Evolutionary conservation across 2,888 invertebrate species (phyloP), one percentile per base, ranked within the genome.

Genomic region (Calameuta idolon): DNA sequence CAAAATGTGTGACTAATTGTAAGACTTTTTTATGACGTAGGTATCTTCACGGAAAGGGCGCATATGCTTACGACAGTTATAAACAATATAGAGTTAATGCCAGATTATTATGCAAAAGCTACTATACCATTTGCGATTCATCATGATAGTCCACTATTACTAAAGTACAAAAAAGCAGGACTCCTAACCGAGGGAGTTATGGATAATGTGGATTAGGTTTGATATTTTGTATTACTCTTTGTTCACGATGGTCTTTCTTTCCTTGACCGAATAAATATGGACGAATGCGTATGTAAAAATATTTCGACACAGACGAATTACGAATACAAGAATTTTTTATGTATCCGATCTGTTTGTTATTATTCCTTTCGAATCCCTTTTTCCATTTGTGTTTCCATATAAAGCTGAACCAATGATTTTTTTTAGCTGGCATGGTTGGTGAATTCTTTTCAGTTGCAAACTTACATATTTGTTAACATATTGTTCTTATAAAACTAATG

Each of bases 41-140:
- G 98, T 40, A 96, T 96, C 86, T 94, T 94, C 92, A 95, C 95
- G 23, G 98, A 98, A 90, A 96, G 96, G 87, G 96, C 98, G 0
- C 98, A 99, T 91, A 92, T 98, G 78, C 93, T 99, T 15, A 94
- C 96, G 74, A 96, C 96, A 11, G 97, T 99, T 77, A 98, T 99
- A 76, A 94, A 95, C 90, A 99, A 99, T 90, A 94, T 99, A 83
- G 95, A 97, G 92, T 92, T 97, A 86, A 92, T 95, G 87, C 91
- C 95, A 1, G 94, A 97, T 87, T 99, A 97, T 92, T 99, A 99
- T 91, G 93, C 96, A 89, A 95, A 94, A 88, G 95, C 95, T 0
- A 95, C 96, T 0, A 89, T 99, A 81, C 95, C 97, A 0, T 98
- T 97, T 92, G 94, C 95, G 35, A 93, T 97, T 30, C 94, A 94